Percentiles rank a stretch among this genome's conserved stretches.
phyloP scores from a whole-genome alignment of 1,140 invertebrate genomes.

The Phymastichus coffea region DNA sequence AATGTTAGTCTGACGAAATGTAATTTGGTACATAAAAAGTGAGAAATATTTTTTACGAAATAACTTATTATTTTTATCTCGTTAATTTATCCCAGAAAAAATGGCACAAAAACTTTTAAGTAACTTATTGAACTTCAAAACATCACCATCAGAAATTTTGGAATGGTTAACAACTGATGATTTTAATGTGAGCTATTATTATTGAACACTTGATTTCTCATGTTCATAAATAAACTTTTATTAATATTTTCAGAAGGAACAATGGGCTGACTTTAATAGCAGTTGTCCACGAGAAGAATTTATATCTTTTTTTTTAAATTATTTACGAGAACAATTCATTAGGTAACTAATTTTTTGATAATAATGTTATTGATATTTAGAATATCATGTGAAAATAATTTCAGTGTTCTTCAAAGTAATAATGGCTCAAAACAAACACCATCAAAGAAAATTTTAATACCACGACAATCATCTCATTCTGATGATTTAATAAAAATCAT shows the following conservation, averaged over 20 bases:
- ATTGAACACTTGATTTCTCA: neutral
- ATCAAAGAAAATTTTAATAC: constrained; percentile 5
- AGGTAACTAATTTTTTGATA: constrained; percentile 27
- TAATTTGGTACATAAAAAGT: no score
- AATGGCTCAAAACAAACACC: constrained; percentile 24
- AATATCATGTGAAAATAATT: neutral
- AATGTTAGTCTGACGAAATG: no score
- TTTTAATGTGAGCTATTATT: constrained; percentile 22
- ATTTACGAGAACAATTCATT: constrained; percentile 32
- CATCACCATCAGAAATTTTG: constrained; percentile 30
- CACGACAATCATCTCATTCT: neutral
- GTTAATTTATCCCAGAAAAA: no score
- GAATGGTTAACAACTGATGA: constrained; percentile 37
- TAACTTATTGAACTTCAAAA: constrained; percentile 33
- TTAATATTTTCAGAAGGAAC: constrained; percentile 23
- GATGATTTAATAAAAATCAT: neutral
- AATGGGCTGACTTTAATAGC: constrained; percentile 25
- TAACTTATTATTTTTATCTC: no score
- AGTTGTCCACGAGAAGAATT: constrained; percentile 30
- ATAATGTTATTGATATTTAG: constrained; percentile 2
- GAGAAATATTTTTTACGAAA: no score
- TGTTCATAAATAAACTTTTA: neutral
- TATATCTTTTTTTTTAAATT: constrained; percentile 31
- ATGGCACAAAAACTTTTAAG: constrained; percentile 32
- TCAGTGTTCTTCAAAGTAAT: constrained; percentile 30